Evolutionary conservation across 2,888 invertebrate genomes (phyloP), one percentile per base, ranked within the genome.

Genomic region (Caenorhabditis afra): DNA sequence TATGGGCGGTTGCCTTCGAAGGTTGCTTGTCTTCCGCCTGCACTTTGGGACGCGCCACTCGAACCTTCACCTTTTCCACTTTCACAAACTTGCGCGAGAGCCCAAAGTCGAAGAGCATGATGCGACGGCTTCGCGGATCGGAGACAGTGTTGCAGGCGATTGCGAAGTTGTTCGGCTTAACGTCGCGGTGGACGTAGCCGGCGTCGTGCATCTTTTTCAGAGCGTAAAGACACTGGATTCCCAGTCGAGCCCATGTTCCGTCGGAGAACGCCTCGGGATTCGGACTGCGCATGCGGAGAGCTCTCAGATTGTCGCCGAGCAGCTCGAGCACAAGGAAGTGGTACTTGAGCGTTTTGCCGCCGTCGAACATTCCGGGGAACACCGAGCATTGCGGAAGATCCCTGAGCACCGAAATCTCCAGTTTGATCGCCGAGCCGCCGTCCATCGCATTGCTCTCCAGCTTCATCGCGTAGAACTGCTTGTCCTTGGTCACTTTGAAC

Each of bases 161-260:
- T 3, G 67, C 75, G n/a, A 85, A 85, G 50, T 82, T 84, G 14
- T 59, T 62, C 11, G 85, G 79, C 39, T 81, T 81, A 20, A 85
- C 70, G 50, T 85, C 84, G 16, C 84, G 39, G 45, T 84, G 84
- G 7, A 85, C 59, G 58, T 80, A 85, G 20, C 85, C 85, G 20
- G 37, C 18, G 41, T 85, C 81, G 45, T 85, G 85, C 12, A 85
- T 45, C 20, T 79, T 18, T 62, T 85, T 85, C 12, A 85, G 10
- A 67, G 59, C 68, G 47, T 64, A 68, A 4, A 76, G 22, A n/a
- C 76, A 76, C 22, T 76, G 76, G 20, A 76, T 76, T 29, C 68
- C 76, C 14, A 76, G n/a, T 11, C 76, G 35, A 1, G 62, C 45
- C 76, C 67, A 76, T 37, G 76, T 76, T 39, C 68, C 76, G 29